Conservation (phyloP, 2,888 invertebrate genomes). For the Lepidonotus clava region DNA sequence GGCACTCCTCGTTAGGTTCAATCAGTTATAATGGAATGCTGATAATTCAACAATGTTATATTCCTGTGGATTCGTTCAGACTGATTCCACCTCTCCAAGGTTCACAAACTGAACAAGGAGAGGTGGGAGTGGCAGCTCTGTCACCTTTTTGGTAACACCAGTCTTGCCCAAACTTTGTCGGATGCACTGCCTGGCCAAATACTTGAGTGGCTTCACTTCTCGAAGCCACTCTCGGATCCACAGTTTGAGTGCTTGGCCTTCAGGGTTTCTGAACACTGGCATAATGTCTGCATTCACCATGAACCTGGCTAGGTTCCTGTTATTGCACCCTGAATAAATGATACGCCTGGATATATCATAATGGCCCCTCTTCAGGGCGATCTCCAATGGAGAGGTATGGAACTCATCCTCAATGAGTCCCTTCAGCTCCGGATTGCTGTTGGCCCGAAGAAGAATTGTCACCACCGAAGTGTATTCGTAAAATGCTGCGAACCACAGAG, state of each 20-base stretch:
- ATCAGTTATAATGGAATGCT: too few relatives aligned
- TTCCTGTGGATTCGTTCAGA: too few relatives aligned
- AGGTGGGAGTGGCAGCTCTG: slow-evolving; percentile 11
- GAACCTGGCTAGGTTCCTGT: neutral
- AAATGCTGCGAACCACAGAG: slow-evolving; percentile 36
- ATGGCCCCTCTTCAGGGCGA: slow-evolving; percentile 44
- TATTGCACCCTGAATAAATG: slow-evolving; percentile 28
- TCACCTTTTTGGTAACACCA: neutral
- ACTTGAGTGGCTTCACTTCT: neutral
- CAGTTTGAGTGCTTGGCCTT: slow-evolving; percentile 4
- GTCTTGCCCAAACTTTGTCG: neutral
- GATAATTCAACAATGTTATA: too few relatives aligned
- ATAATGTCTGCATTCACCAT: slow-evolving; percentile 32
- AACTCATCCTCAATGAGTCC: slow-evolving; percentile 38
- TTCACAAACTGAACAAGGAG: neutral
- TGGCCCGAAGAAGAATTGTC: neutral
- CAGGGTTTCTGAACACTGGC: slow-evolving; percentile 14
- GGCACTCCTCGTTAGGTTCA: too few relatives aligned
- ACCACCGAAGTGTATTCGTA: neutral
- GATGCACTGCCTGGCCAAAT: neutral
- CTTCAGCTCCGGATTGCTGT: slow-evolving; percentile 44
- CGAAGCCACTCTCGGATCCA: slow-evolving; percentile 40
- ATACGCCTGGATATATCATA: neutral
- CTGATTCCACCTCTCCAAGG: slow-evolving; percentile 5
- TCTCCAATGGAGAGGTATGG: slow-evolving; percentile 50